A percentile compares a stretch with the other conserved stretches of the same genome.
Evolutionary conservation across 2,888 invertebrate genomes (phyloP).

Genomic region (Nomada fabriciana): DNA sequence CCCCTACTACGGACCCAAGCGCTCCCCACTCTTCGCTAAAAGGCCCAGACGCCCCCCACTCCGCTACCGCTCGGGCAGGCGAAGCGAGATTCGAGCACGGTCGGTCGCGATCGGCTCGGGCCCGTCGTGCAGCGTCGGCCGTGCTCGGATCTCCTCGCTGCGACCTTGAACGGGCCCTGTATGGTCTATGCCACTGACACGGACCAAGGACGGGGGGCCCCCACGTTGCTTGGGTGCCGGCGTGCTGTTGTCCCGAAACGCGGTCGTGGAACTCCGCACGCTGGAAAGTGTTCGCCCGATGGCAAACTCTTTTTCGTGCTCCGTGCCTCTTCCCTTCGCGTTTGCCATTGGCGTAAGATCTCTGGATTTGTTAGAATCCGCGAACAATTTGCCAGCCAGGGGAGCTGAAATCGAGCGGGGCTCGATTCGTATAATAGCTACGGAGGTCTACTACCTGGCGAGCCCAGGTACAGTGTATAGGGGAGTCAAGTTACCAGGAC

Average conservation of each 20-base stretch:
- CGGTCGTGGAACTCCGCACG: constrained; percentile 83
- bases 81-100: constrained; percentile 20
- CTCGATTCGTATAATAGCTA: constrained; percentile 9
- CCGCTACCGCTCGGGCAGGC: constrained; percentile 24
- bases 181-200: constrained; percentile 85
- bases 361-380: constrained; percentile 20
- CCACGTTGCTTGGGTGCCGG: constrained; percentile 75
- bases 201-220: constrained; percentile 83
- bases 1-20: constrained; percentile 14
- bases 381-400: neutral
- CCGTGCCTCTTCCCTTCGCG: constrained; percentile 68
- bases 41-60: constrained; percentile 8
- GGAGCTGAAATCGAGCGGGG: constrained; percentile 1
- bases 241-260: constrained; percentile 83
- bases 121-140: constrained; percentile 62
- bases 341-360: constrained; percentile 69
- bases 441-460: neutral
- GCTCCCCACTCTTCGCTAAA: constrained; percentile 13
- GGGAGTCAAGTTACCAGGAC: neutral
- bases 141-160: constrained; percentile 74
- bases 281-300: constrained; percentile 81
- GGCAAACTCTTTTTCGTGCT: constrained; percentile 80
- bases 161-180: constrained; percentile 84
- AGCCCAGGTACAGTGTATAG: neutral
- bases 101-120: constrained; percentile 45